phyloP scores from a whole-genome alignment of 2,113 vertebrate genomes.

The Gymnocephalus cernua region DNA sequence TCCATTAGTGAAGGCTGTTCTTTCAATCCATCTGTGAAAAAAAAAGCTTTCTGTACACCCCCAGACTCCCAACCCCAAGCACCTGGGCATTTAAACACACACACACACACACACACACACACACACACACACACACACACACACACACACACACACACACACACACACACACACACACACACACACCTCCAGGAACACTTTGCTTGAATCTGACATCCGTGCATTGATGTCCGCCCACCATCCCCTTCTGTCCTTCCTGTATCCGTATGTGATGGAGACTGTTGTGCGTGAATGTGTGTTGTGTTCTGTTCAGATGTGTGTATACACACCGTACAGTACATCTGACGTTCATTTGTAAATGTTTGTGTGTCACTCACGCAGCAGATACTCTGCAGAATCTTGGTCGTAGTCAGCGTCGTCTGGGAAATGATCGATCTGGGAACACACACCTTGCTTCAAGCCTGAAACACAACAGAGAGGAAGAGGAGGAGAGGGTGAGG shows the following conservation, averaged over 20 bases:
- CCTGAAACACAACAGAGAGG: conserved; percentile 74
- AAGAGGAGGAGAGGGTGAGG: conserved; percentile 10
- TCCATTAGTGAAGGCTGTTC: conserved; percentile 73
- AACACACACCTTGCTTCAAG: conserved; percentile 91
- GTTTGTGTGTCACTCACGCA: conserved; percentile 83
- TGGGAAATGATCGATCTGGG: conserved; percentile 95
- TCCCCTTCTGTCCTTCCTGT: conserved; percentile 71
- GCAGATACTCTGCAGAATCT: conserved; percentile 93
- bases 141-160: conserved; percentile 45
- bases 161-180: conserved; percentile 25
- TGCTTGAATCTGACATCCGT: conserved; percentile 69
- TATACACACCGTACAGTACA: not conserved
- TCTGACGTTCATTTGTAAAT: conserved; percentile 6
- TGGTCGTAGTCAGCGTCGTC: conserved; percentile 96
- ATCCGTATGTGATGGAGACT: conserved; percentile 35
- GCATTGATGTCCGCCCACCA: conserved; percentile 76
- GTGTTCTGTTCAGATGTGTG: conserved; percentile 14
- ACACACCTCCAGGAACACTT: conserved; percentile 58
- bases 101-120: conserved; percentile 8
- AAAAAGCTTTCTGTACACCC: conserved; percentile 63
- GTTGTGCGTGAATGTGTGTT: not conserved
- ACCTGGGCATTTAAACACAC: conserved; percentile 63
- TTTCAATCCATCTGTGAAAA: conserved; percentile 62
- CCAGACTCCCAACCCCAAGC: conserved; percentile 67
- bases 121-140: conserved; percentile 40